A percentile compares a stretch with the other conserved stretches of the same genome.
Conservation (phyloP, 2,888 invertebrate species). For the Orchesellides sinensis region DNA sequence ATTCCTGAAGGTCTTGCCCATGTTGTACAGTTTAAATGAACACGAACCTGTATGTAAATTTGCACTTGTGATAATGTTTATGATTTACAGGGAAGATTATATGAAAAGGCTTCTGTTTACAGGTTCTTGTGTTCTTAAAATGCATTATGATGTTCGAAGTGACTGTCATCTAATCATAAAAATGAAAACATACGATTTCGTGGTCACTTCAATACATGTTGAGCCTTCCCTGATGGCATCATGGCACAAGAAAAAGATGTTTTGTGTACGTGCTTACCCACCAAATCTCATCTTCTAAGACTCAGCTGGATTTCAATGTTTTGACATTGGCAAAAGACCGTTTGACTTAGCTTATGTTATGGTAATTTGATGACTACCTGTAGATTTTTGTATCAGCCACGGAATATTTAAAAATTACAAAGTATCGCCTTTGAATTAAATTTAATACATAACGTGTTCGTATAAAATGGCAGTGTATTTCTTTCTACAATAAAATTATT, state of each 20-base stretch:
- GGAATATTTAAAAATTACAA: background rate
- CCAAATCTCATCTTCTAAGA: background rate
- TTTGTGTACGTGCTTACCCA: background rate
- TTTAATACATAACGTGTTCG: background rate
- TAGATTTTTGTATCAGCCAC: slow-evolving; percentile 29
- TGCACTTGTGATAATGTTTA: slow-evolving; percentile 2
- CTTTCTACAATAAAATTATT: background rate
- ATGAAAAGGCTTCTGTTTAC: background rate
- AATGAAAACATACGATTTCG: background rate
- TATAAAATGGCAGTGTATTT: too few relatives aligned
- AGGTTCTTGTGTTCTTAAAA: too few relatives aligned
- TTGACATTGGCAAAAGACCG: background rate
- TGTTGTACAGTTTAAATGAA: background rate
- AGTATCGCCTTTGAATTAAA: background rate
- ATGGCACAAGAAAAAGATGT: background rate
- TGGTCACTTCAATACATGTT: background rate
- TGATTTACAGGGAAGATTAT: slow-evolving; percentile 1
- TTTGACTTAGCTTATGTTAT: background rate
- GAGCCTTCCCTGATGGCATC: too few relatives aligned
- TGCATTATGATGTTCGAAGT: too few relatives aligned
- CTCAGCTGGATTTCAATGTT: slow-evolving; percentile 8
- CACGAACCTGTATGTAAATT: too few relatives aligned
- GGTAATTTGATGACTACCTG: slow-evolving; percentile 34
- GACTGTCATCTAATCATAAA: background rate
- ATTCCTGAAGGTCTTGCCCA: background rate